These are phyloP conservation scores for Steinernema feltiae DNA, from an alignment of 1,140 invertebrate genomes.

Conservation along the genomic window DNA sequence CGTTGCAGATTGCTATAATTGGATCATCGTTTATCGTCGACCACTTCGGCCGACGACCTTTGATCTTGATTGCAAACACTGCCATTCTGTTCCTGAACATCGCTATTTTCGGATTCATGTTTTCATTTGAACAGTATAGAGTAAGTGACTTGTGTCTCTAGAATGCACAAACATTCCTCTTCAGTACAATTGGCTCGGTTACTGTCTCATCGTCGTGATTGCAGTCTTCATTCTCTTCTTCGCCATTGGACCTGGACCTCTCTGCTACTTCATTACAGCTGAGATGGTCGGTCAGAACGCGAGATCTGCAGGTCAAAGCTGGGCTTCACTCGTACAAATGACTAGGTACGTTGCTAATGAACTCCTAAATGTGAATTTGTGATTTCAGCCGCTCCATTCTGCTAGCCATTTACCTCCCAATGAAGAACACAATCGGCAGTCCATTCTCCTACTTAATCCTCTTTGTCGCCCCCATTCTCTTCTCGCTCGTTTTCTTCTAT, in stretches of 20 bases:
- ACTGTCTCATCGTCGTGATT: slow-evolving; percentile 43
- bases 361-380: not conserved
- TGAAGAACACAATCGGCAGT: slow-evolving; percentile 14
- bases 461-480: slow-evolving; percentile 25
- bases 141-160: slow-evolving; percentile 20
- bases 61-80: slow-evolving; percentile 39
- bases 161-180: slow-evolving; percentile 16
- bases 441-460: slow-evolving; percentile 25
- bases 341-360: not conserved
- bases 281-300: slow-evolving; percentile 46
- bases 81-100: slow-evolving; percentile 44
- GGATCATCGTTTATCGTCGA: slow-evolving; percentile 40
- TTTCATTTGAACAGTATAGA: slow-evolving; percentile 37
- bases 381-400: slow-evolving; percentile 22
- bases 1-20: slow-evolving; percentile 33
- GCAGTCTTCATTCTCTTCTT: slow-evolving; percentile 43
- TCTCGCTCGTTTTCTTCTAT: slow-evolving; percentile 19
- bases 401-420: slow-evolving; percentile 22
- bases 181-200: slow-evolving; percentile 42
- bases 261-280: slow-evolving; percentile 47
- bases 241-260: slow-evolving; percentile 42
- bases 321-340: slow-evolving; percentile 37
- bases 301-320: slow-evolving; percentile 49
- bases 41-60: slow-evolving; percentile 45
- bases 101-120: slow-evolving; percentile 42